Evolutionary conservation across 2,797 vertebrate genomes (phyloP), one percentile per base, ranked within the genome.

Genomic region (Adelosebastes latens): DNA sequence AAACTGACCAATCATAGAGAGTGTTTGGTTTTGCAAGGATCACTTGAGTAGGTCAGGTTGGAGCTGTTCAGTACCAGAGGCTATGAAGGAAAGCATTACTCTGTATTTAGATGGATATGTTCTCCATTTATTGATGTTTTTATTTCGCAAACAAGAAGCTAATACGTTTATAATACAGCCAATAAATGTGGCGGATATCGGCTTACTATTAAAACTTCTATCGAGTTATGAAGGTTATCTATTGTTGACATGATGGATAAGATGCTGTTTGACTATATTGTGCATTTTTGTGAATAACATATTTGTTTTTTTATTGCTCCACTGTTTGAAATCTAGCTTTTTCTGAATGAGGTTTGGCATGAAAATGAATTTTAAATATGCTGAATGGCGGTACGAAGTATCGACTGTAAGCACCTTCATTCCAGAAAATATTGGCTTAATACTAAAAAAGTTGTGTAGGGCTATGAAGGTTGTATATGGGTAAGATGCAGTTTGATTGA

Each of bases 361-460:
- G 77, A 75, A 87, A 85, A 70, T 8, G 46, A 46, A 75, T 85
- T 72, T 72, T 53, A 87, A 89, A 88, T 61, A 20, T 6, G 65
- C 79, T 72, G 73, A 85, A 58, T 69, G 72, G 60, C 12, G 8
- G 53, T 1, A 10, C 46, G 20, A 79, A 75, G 46, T 53, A 24
- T 58, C 3, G 16, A 88, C 62, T 22, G 81, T 86, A 87, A 83
- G 86, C 87, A 75, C 79, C 77, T 83, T 83, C 71, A n/a, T 24
- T 72, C 56, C 14, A 42, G 39, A 42, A 42, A 42, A 42, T 42
- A 42, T 7, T 9, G 0, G 13, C 36, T 39, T 39, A 39, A 39
- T 39, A 39, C 36, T 39, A 39, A 39, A 39, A 39, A 39, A 0
- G 39, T 3, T 42, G 0, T 42, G 39, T 42, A 42, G 1, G 1